These are phyloP conservation scores for Saguinus midas DNA, from an alignment of 2,113 vertebrate species.

Conservation along the genomic window DNA sequence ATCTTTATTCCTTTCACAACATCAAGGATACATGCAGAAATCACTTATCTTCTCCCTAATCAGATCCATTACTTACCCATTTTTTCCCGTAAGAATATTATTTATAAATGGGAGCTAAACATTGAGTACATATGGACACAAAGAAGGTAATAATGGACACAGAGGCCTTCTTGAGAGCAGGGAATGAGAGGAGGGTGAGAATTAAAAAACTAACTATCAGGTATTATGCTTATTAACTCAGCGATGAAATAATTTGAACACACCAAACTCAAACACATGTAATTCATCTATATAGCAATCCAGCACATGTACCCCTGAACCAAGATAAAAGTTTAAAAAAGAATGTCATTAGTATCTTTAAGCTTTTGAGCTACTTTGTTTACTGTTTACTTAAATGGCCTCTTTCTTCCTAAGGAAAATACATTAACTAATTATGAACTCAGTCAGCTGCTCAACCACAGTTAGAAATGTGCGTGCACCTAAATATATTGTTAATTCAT, in stretches of 20 bases:
- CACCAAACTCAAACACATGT: too few relatives aligned
- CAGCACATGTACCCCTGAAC: too few relatives aligned
- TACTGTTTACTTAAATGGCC: neutral
- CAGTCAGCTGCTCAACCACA: neutral
- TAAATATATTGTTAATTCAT: neutral
- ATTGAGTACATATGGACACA: too few relatives aligned
- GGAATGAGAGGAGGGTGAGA: too few relatives aligned
- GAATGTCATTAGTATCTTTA: neutral
- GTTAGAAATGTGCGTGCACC: neutral
- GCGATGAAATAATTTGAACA: too few relatives aligned
- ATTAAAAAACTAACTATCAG: too few relatives aligned
- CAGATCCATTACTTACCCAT: neutral
- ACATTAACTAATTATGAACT: neutral
- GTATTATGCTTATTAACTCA: too few relatives aligned
- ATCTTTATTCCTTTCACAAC: constrained; percentile 6
- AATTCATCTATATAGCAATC: too few relatives aligned
- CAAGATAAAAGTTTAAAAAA: too few relatives aligned
- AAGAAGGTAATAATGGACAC: too few relatives aligned
- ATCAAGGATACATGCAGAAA: neutral
- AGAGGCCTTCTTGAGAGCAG: too few relatives aligned
- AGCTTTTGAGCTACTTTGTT: neutral
- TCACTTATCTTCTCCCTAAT: neutral
- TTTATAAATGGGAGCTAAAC: too few relatives aligned
- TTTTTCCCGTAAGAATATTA: neutral
- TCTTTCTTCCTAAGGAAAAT: neutral